Base-by-base conservation (phyloP, 2,113 vertebrate genomes). In the Colaptes auratus region DNA sequence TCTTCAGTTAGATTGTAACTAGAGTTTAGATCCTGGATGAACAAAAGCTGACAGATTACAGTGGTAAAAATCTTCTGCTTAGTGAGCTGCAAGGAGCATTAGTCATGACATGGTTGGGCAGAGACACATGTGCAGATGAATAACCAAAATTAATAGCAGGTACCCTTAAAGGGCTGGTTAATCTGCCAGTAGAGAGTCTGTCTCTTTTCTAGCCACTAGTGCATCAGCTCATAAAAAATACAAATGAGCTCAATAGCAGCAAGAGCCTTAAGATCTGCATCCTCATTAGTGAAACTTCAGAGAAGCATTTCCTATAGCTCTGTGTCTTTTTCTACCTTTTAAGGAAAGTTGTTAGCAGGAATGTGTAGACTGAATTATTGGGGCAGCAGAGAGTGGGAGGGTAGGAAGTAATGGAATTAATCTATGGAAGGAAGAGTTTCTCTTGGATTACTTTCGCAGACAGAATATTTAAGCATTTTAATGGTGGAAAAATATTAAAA, bases 201-300 rank as follows among this genome's bases (percentile, higher is more conserved):
- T 96, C 85, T 97, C 94, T 97, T 93, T 96, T 97, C 96, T 95
- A 79, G 88, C 59, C 81, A 59, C 95, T 89, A 79, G 83, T 89
- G 65, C 96, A 88, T 97, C 94, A 96, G 95, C 96, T 96, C 96
- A 95, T 97, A 97, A 97, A 97, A 96, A 96, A 61, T 92, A 96
- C 92, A 96, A 97, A 96, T 96, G 96, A 97, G 90, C 78, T 67
- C 74, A 96, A 84, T 90, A 97, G 92, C 92, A 95, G 96, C 93
- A 94, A 94, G 95, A 96, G 88, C 88, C 86, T 83, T 96, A 95
- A 92, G 93, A 97, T 95, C 92, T 93, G 44, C 76, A 86, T 94
- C 92, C 93, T 97, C 94, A 97, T 94, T 96, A 97, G 88, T 76
- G 89, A 93, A 93, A 96, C 93, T 96, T 94, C 88, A 92, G 89